A percentile compares a stretch with the other conserved stretches of the same genome.
Conservation (phyloP, 2,888 invertebrate genomes). For the Leptinotarsa tumamoca region DNA sequence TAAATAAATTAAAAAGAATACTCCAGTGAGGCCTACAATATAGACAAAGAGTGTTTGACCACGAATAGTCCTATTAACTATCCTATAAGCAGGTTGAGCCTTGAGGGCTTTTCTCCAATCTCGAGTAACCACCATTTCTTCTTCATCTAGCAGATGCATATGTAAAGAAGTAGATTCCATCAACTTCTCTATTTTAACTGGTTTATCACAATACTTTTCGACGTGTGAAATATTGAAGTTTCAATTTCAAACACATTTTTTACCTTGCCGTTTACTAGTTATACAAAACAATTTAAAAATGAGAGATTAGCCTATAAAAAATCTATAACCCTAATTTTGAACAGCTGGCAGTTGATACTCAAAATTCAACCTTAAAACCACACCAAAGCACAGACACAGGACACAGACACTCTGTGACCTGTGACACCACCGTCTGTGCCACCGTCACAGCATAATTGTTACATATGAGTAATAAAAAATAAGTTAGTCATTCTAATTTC, state of each 20-base stretch:
- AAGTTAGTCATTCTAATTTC: too few relatives aligned
- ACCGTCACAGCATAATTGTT: too few relatives aligned
- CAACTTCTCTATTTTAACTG: constrained; percentile 25
- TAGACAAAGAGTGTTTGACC: constrained; percentile 85
- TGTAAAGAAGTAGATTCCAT: constrained; percentile 48
- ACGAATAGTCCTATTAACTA: constrained; percentile 84
- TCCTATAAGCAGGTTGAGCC: constrained; percentile 86
- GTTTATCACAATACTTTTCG: constrained; percentile 3
- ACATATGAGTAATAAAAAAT: too few relatives aligned
- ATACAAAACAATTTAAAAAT: not conserved
- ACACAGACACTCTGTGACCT: too few relatives aligned
- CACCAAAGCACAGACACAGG: too few relatives aligned
- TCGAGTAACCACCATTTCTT: constrained; percentile 67
- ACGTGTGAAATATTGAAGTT: constrained; percentile 2
- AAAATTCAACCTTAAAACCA: too few relatives aligned
- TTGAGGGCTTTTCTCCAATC: constrained; percentile 92
- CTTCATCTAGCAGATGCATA: constrained; percentile 52
- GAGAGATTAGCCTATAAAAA: not conserved
- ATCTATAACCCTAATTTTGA: constrained; percentile 20
- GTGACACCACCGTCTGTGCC: too few relatives aligned
- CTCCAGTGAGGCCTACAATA: constrained; percentile 74
- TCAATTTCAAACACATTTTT: constrained; percentile 2
- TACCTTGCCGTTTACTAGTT: not conserved
- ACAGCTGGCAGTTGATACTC: constrained; percentile 4
- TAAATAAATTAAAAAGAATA: constrained; percentile 77